Evolutionary conservation across 2,797 vertebrate species (phyloP), one percentile per base, ranked within the genome.

Genomic region (Dipus sagitta): DNA sequence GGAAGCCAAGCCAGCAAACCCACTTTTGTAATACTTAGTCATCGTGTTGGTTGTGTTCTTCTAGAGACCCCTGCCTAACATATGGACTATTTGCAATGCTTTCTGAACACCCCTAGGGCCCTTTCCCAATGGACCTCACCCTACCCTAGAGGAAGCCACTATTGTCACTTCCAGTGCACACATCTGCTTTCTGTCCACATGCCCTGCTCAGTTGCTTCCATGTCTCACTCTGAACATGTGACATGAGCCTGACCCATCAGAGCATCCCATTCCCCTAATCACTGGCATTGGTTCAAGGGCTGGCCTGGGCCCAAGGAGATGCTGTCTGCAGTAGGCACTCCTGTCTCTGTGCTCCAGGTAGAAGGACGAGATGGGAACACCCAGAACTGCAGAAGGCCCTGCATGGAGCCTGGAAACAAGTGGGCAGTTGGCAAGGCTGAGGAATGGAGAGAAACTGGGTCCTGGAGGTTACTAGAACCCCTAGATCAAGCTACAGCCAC

Each of bases 251-350:
- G 60, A 65, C 88, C 82, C 58, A 67, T 90, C 77, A 81, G 68
- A 88, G 38, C 58, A 14, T 20, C 30, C 0, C 58, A 30, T 72
- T 34, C n/a, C n/a, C 47, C 34, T 26, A 34, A 72, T 1, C 7
- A 11, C 54, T 23, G 7, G 20, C 72, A 83, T 42, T 28, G 80
- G 14, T 30, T 42, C 28, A 74, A 54, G 86, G 23, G 26, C 26
- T 54, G 71, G 23, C 20, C 21, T 26, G 5, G 4, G 23, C n/a
- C 71, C 24, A 60, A 86, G 76, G 23, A 58, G 23, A 34, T 0
- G 32, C 47, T 21, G 28, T 64, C 15, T 0, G 26, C 3, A 20
- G 30, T 23, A 30, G 67, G 10, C 3, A 0, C 24, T 52, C 0
- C 9, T 47, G 28, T 83, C 32, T 13, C 32, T 15, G 24, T 2